Evolutionary conservation across 2,113 vertebrate genomes (phyloP), one percentile per base, ranked within the genome.

Genomic region (Pao palembangensis): DNA sequence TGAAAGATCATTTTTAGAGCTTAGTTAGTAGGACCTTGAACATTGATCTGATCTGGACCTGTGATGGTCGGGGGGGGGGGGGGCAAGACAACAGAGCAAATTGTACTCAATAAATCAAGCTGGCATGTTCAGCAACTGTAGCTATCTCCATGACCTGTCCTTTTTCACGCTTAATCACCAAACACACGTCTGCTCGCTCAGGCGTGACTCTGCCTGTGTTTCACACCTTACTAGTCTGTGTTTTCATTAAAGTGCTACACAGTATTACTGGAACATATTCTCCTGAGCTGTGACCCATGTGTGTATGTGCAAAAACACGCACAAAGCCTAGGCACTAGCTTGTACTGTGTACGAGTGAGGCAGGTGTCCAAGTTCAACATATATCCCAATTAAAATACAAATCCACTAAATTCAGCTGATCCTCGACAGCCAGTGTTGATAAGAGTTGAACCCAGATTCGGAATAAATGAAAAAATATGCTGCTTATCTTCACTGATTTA

Each of bases 11-110:
- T 72, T 82, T 48, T 54, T 5, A 23, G 62, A 62, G 78, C 73
- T 85, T 81, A 83, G 78, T 80, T 77, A 74, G 79, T 15, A 68
- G 47, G 70, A 74, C 79, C 82, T 66, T 14, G n/a, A 20, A 23
- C 51, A 88, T 86, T 60, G 79, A 86, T 87, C 76, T 15, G 46
- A 55, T 62, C 50, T 71, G 56, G 75, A 75, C 70, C 56, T 43
- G 47, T 14, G 59, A 28, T 52, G 48, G 66, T 62, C 52, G 34
- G 60, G 65, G 51, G 31, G 14, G n/a, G n/a, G n/a, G n/a, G n/a
- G n/a, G n/a, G n/a, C n/a, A 67, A 67, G 69, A 55, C 80, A 79
- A 61, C 58, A 5, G 80, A 63, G 69, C 64, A 79, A 79, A 85
- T 83, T 61, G 59, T 62, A 16, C 70, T 67, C 51, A 15, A 78